phyloP scores from a whole-genome alignment of 2,113 vertebrate species.

The Strigops habroptila region DNA sequence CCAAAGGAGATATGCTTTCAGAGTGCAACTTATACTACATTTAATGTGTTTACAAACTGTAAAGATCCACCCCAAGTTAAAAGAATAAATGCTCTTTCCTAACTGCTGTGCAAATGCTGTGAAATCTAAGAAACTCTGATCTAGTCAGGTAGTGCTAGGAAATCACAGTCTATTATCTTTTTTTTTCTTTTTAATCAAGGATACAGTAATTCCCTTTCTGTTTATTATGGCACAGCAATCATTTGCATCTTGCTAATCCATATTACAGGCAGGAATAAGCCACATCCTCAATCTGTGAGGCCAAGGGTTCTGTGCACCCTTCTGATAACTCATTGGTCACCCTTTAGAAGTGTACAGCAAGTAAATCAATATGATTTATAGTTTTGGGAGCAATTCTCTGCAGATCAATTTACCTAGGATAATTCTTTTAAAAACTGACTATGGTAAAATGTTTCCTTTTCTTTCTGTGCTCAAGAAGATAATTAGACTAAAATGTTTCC shows the following conservation, averaged over 20 bases:
- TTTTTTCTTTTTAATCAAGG: not conserved
- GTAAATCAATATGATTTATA: slow-evolving; percentile 40
- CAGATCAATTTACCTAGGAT: slow-evolving; percentile 43
- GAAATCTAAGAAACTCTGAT: not conserved
- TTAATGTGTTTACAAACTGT: not conserved
- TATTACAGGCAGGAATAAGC: not conserved
- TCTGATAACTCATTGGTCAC: not conserved
- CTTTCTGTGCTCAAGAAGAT: slow-evolving; percentile 27
- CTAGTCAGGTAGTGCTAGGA: not conserved
- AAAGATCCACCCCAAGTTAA: not conserved
- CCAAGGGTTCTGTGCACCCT: not conserved
- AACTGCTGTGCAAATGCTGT: not conserved
- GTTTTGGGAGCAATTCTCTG: slow-evolving; percentile 13
- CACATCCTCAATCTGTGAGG: not conserved
- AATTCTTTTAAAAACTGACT: slow-evolving; percentile 41
- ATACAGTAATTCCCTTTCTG: not conserved
- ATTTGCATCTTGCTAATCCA: not conserved
- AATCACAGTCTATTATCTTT: not conserved
- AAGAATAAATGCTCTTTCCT: not conserved
- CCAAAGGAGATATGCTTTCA: not conserved
- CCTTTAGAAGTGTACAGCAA: not conserved
- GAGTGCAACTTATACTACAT: not conserved
- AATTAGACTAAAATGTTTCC: slow-evolving; percentile 58
- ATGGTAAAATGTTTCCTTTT: slow-evolving; percentile 53
- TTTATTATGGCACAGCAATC: not conserved